These are phyloP conservation scores for Microdon myrmicae DNA, from an alignment of 2,888 invertebrate species.

Conservation along the genomic window DNA sequence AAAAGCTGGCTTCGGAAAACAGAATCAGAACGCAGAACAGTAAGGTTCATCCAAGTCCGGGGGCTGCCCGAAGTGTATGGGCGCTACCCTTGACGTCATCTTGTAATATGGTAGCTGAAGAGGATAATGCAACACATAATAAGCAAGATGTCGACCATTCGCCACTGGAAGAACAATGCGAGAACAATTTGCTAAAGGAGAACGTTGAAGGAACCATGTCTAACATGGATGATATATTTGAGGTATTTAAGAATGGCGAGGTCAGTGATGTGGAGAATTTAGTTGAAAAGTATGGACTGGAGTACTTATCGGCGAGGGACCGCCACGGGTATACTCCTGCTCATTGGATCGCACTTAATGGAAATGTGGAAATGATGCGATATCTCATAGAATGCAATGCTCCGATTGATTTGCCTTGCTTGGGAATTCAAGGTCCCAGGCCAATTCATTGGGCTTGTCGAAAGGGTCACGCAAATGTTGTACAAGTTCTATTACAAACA, in stretches of 20 bases:
- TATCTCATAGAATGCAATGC: slow-evolving; percentile 85
- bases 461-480: slow-evolving; percentile 90
- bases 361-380: slow-evolving; percentile 89
- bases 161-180: slow-evolving; percentile 65
- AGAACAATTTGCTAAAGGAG: slow-evolving; percentile 66
- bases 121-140: slow-evolving; percentile 69
- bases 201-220: slow-evolving; percentile 60
- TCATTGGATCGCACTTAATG: slow-evolving; percentile 87
- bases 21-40: slow-evolving; percentile 66
- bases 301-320: slow-evolving; percentile 82
- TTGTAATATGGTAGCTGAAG: slow-evolving; percentile 81
- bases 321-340: slow-evolving; percentile 94
- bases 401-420: slow-evolving; percentile 85
- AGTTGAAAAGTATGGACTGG: slow-evolving; percentile 83
- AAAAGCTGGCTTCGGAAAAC: slow-evolving; percentile 66
- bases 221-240: slow-evolving; percentile 78
- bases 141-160: slow-evolving; percentile 64
- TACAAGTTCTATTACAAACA: slow-evolving; percentile 80
- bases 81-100: slow-evolving; percentile 83
- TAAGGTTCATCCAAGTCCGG: slow-evolving; percentile 84
- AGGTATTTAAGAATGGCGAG: slow-evolving; percentile 86
- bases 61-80: slow-evolving; percentile 91
- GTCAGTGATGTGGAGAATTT: slow-evolving; percentile 84
- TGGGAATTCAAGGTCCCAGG: slow-evolving; percentile 82
- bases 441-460: slow-evolving; percentile 96